Evolutionary conservation across 2,113 vertebrate genomes (phyloP), one percentile per base, ranked within the genome.

Genomic region (Circaetus gallicus): DNA sequence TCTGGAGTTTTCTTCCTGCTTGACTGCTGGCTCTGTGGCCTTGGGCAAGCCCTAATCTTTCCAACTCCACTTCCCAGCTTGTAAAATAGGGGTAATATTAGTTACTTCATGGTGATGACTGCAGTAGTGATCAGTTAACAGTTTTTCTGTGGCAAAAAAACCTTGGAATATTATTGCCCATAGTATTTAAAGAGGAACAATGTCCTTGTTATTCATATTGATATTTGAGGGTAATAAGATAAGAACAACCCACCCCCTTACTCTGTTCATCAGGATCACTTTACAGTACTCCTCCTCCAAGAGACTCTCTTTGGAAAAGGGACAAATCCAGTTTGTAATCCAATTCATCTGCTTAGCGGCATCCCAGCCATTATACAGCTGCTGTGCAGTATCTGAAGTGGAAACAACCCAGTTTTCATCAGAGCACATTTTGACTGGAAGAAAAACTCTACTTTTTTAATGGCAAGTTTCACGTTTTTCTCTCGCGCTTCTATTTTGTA

Each of bases 1-100:
- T 95, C 89, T 87, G 89, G 89, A 88, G 87, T 90, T 91, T 84
- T 97, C 76, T 94, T 80, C 62, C 61, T 81, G 61, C 42, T 81
- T 94, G 55, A 69, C 43, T 78, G 52, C 32, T 86, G 72, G 49
- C 50, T 93, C 50, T 76, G 53, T 79, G 50, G 79, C 43, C 90
- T 82, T 93, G 86, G 55, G 67, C 70, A 87, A 94, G 49, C 49
- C 71, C 81, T 90, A 91, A 91, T 90, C 82, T 92, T 90, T 94
- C 87, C 11, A 28, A 95, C 77, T 97, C 77, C 29, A 56, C 59
- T 97, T 96, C 78, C 65, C 59, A 42, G 66, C 49, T 74, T 92
- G 52, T 93, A 93, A 97, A 97, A 81, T 38, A 42, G 18, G 29
- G 19, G 25, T 88, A 94, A 58, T 86, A 72, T 50, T 58, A 86